Evolutionary conservation across 2,888 invertebrate species (phyloP), one percentile per base, ranked within the genome.

Genomic region (Drosophila differens): DNA sequence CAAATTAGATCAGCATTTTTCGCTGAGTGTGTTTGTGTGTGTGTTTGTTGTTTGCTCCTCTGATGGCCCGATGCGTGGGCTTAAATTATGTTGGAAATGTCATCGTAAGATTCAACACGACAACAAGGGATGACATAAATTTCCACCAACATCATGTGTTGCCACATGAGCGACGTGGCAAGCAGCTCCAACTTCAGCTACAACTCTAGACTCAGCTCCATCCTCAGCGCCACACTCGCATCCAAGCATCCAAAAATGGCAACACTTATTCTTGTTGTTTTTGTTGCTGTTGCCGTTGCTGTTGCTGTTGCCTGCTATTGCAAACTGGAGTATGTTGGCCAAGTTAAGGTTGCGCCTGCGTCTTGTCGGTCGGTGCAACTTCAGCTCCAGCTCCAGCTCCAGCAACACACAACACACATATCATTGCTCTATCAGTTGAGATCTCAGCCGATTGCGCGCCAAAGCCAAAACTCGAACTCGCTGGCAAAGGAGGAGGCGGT

Each of bases 1-100:
- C 4, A 16, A 53, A 16, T 19, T 19, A 25, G 37, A 28, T 55
- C 28, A 37, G 3, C n/a, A 4, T 7, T 57, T 57, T 39, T 57
- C 57, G n/a, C 39, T n/a, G 39, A 57, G 39, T 57, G 57, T 28
- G 6, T 39, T 39, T 41, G 57, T 32, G 30, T 60, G 30, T 54
- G 41, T 39, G 49, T 60, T 35, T 19, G 35, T 14, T 58, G 47
- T 61, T 52, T 65, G 67, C 61, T 66, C 39, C 69, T 66, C 49
- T 52, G 77, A 54, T 74, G 71, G 68, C 51, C 66, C 74, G 71
- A 77, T 93, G 93, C 93, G 93, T 93, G 93, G 93, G 93, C 91
- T 92, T 93, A 93, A 93, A 93, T 93, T 93, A 93, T 93, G 93
- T 93, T 92, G 91, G 89, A 93, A 93, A 93, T 93, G 93, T 93